Conservation (phyloP, 1,140 invertebrate genomes). For the Papilio polyxenes region DNA sequence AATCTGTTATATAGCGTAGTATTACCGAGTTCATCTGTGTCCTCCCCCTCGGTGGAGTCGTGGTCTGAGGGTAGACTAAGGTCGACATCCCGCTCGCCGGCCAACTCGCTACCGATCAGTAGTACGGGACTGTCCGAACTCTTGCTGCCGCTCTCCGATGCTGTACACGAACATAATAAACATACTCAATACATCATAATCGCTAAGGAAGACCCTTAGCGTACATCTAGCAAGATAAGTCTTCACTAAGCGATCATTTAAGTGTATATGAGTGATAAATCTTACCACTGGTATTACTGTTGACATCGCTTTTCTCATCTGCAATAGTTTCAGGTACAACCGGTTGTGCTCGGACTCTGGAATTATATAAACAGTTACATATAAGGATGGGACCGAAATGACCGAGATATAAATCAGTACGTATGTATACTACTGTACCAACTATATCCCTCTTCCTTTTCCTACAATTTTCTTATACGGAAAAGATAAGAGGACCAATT, state of each 20-base stretch:
- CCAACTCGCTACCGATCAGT: constrained; percentile 66
- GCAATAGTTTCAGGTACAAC: constrained; percentile 67
- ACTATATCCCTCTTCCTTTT: too few species aligned
- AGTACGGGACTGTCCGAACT: constrained; percentile 67
- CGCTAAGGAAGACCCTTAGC: not conserved
- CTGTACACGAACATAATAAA: constrained; percentile 40
- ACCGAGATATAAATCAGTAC: too few species aligned
- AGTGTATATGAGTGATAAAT: not conserved
- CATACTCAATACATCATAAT: not conserved
- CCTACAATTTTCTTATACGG: too few species aligned
- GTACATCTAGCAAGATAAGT: not conserved
- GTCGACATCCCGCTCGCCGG: constrained; percentile 65
- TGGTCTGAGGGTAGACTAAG: constrained; percentile 87
- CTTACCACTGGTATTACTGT: constrained; percentile 72
- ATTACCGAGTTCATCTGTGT: constrained; percentile 81
- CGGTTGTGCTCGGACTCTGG: constrained; percentile 60
- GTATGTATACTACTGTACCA: too few species aligned
- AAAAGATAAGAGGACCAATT: too few species aligned
- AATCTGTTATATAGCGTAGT: constrained; percentile 56
- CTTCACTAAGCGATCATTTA: too few species aligned
- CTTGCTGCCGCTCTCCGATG: constrained; percentile 67
- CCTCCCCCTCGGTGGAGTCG: constrained; percentile 89
- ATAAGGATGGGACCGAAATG: not conserved
- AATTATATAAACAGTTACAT: constrained; percentile 22
- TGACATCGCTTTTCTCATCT: constrained; percentile 72